Conservation (phyloP, 2,113 vertebrate genomes). For the Condylura cristata region DNA sequence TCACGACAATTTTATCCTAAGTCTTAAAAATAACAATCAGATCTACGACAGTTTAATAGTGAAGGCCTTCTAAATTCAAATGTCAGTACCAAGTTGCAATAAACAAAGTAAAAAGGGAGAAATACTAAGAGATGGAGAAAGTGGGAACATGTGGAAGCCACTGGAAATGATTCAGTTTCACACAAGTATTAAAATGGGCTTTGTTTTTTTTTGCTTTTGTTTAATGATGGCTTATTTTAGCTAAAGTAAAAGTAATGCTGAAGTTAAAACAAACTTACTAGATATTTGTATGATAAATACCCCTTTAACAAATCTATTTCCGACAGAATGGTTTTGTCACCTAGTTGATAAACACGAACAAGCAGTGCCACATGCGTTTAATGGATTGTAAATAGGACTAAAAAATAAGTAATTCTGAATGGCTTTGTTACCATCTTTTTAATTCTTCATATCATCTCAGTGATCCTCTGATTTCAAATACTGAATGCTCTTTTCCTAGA, state of each 20-base stretch:
- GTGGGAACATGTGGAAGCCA: background rate
- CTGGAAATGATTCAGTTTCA: background rate
- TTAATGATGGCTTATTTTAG: background rate
- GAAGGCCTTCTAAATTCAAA: background rate
- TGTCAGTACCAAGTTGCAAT: background rate
- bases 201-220: background rate
- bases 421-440: conserved; percentile 37
- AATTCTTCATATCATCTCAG: conserved; percentile 33
- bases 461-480: conserved; percentile 54
- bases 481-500: conserved; percentile 31
- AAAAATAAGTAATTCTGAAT: background rate
- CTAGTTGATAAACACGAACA: background rate
- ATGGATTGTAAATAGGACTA: background rate
- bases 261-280: background rate
- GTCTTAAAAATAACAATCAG: conserved; percentile 1
- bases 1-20: background rate
- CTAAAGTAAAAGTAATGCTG: background rate
- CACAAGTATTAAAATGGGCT: background rate
- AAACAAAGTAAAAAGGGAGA: background rate
- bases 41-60: background rate
- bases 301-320: background rate
- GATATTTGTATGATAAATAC: background rate
- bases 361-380: background rate
- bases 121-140: background rate
- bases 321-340: background rate